Conservation (phyloP, 2,888 invertebrate species). For the Fabriciana adippe region DNA sequence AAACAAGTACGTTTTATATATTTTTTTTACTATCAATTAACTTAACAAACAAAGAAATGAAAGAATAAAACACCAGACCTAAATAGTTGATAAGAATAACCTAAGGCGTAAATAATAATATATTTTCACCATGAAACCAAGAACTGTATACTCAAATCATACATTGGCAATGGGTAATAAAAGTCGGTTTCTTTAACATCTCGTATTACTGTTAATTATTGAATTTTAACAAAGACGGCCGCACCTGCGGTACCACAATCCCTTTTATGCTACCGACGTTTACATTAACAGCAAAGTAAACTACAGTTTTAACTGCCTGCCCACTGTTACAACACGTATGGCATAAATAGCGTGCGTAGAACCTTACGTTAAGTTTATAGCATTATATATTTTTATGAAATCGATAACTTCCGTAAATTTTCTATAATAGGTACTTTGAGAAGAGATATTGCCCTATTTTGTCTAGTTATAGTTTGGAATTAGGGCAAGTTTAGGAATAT, state of each 20-base stretch:
- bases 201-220: conserved; percentile 64
- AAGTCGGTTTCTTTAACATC: conserved; percentile 66
- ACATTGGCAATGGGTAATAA: conserved; percentile 65
- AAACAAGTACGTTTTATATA: not conserved
- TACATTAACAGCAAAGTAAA: conserved; percentile 43
- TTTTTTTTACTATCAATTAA: not conserved
- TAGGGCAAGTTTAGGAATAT: not conserved
- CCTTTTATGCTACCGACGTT: conserved; percentile 57
- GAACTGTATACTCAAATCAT: conserved; percentile 44
- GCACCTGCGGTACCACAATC: conserved; percentile 60
- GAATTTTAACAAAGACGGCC: conserved; percentile 63
- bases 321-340: conserved; percentile 32
- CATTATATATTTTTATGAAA: not conserved
- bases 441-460: not conserved
- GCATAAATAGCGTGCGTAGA: conserved; percentile 4
- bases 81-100: conserved; percentile 20
- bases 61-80: not conserved
- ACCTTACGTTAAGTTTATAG: not conserved
- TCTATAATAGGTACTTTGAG: no score
- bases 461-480: not conserved
- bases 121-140: conserved; percentile 42
- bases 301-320: conserved; percentile 43
- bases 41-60: not conserved
- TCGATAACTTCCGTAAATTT: not conserved
- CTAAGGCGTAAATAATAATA: conserved; percentile 24